Conservation (phyloP, 2,888 invertebrate species). For the Mesochorus sp. region DNA sequence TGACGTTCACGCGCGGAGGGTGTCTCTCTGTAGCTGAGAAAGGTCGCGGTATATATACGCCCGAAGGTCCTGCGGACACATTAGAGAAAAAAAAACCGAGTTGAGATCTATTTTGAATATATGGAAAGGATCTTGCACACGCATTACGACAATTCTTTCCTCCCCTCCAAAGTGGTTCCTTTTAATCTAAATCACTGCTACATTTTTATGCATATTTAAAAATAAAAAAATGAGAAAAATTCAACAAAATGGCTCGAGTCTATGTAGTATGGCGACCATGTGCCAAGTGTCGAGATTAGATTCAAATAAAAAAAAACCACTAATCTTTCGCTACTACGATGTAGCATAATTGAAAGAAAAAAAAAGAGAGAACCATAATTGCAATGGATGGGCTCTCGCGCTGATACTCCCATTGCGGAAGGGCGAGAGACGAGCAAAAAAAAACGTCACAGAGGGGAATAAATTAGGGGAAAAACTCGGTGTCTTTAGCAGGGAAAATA, state of each 20-base stretch:
- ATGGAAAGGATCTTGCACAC: constrained; percentile 6
- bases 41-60: neutral
- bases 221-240: constrained; percentile 1
- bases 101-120: no score
- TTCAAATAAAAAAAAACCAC: constrained; percentile 35
- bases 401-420: constrained; percentile 45
- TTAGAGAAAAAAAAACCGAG: constrained; percentile 19
- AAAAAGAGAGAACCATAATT: constrained; percentile 62
- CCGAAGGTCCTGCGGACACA: constrained; percentile 1
- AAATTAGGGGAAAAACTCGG: constrained; percentile 43
- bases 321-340: constrained; percentile 59
- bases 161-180: neutral
- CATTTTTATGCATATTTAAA: constrained; percentile 37
- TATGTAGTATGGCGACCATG: constrained; percentile 44
- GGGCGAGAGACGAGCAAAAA: constrained; percentile 24
- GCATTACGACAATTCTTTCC: neutral
- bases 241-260: constrained; percentile 54
- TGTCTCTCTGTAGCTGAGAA: constrained; percentile 61
- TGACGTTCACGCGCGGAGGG: constrained; percentile 69
- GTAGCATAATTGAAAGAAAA: constrained; percentile 63
- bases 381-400: constrained; percentile 47
- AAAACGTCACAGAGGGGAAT: constrained; percentile 14
- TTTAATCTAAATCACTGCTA: constrained; percentile 17
- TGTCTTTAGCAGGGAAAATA: constrained; percentile 27
- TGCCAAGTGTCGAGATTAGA: constrained; percentile 22